These are phyloP conservation scores for Euwallacea fornicatus DNA, from an alignment of 1,140 invertebrate genomes.

Conservation along the genomic window DNA sequence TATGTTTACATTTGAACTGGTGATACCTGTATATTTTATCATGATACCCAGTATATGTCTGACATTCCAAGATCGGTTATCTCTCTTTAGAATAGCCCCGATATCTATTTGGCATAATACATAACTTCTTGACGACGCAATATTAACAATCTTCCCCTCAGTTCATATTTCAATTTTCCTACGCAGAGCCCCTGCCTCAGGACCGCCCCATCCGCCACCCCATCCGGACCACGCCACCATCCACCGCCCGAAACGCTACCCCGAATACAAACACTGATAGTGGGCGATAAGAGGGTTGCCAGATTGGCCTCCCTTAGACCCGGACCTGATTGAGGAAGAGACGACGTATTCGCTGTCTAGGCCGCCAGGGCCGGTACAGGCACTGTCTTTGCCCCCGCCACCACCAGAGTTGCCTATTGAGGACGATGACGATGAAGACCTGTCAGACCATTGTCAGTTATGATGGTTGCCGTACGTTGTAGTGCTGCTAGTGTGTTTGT, in stretches of 20 bases:
- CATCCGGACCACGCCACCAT: slow-evolving; percentile 54
- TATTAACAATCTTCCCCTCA: too few relatives aligned
- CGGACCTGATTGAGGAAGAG: not conserved
- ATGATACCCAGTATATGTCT: too few relatives aligned
- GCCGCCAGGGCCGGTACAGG: slow-evolving; percentile 19
- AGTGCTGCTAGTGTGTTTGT: not conserved
- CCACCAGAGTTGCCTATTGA: slow-evolving; percentile 20
- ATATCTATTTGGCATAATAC: too few relatives aligned
- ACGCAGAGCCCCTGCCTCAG: slow-evolving; percentile 45
- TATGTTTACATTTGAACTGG: too few relatives aligned
- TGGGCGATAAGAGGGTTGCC: slow-evolving; percentile 45
- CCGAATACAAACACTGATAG: slow-evolving; percentile 66
- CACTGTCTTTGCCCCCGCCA: slow-evolving; percentile 34
- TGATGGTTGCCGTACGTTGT: not conserved
- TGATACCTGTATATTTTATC: too few relatives aligned
- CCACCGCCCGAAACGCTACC: slow-evolving; percentile 58
- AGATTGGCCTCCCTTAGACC: slow-evolving; percentile 13
- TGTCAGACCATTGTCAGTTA: not conserved
- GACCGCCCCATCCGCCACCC: slow-evolving; percentile 41
- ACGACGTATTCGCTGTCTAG: slow-evolving; percentile 33
- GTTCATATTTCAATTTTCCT: too few relatives aligned
- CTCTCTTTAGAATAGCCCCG: not conserved
- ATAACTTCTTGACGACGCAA: too few relatives aligned
- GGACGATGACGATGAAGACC: slow-evolving; percentile 2
- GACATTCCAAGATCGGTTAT: not conserved